Evolutionary conservation across 2,888 invertebrate species (phyloP).

Genomic region (Lamellibrachia columna): DNA sequence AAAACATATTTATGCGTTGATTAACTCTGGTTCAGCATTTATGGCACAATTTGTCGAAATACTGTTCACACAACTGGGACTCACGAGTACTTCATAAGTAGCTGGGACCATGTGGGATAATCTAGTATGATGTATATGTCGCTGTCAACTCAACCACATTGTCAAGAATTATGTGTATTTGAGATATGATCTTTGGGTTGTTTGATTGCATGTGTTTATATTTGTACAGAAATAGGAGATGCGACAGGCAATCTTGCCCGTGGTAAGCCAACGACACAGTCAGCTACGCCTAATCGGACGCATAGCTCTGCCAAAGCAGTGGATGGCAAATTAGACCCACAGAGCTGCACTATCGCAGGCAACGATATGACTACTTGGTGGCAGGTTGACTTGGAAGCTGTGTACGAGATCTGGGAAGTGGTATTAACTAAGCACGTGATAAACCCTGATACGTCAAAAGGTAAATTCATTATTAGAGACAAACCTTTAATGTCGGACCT

Average conservation of each 20-base stretch:
- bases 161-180: background rate
- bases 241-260: background rate
- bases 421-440: background rate
- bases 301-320: background rate
- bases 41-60: too few relatives aligned
- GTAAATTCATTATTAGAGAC: background rate
- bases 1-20: too few relatives aligned
- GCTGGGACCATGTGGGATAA: too few relatives aligned
- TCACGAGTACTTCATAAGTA: too few relatives aligned
- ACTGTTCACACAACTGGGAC: too few relatives aligned
- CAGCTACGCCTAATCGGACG: background rate
- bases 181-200: background rate
- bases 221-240: background rate
- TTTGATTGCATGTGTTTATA: background rate
- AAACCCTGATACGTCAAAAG: background rate
- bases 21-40: too few relatives aligned
- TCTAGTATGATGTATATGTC: too few relatives aligned
- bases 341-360: background rate
- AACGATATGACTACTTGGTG: background rate
- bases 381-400: background rate
- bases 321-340: background rate
- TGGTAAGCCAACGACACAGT: background rate
- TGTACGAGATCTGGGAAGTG: constrained; percentile 4
- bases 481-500: too few relatives aligned
- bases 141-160: background rate